These are phyloP conservation scores for Chrosomus eos DNA, from an alignment of 2,797 vertebrate species.

Conservation along the genomic window DNA sequence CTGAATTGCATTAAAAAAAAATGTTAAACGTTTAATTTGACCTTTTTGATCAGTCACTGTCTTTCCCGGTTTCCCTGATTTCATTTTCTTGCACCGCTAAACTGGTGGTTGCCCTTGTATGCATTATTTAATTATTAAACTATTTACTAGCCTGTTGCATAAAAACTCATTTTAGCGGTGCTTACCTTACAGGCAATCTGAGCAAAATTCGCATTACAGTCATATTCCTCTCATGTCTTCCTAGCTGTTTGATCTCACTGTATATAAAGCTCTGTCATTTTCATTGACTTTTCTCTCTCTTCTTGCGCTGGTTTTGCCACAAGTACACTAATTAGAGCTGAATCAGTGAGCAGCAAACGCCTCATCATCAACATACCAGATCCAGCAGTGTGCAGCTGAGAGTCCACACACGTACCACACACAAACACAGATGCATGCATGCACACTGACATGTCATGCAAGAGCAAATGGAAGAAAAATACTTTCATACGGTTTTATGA, in stretches of 20 bases:
- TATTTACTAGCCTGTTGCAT: neutral
- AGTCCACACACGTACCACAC: neutral
- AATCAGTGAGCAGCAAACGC: slow-evolving; percentile 50
- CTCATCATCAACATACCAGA: slow-evolving; percentile 73
- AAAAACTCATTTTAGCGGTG: neutral
- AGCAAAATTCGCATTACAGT: neutral
- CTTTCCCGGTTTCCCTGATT: neutral
- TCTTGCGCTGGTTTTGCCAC: slow-evolving; percentile 8
- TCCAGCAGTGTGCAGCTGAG: slow-evolving; percentile 60
- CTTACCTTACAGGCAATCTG: slow-evolving; percentile 9
- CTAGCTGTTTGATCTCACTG: neutral
- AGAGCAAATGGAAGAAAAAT: neutral
- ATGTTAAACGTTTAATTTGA: neutral
- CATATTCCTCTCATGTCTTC: neutral
- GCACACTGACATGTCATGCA: neutral
- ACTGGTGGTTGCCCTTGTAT: neutral
- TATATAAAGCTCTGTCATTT: slow-evolving; percentile 18
- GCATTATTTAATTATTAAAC: neutral
- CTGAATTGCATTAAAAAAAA: neutral
- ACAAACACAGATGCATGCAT: neutral
- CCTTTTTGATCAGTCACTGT: neutral
- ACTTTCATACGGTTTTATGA: neutral
- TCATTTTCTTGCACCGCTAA: neutral
- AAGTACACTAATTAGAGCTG: slow-evolving; percentile 50
- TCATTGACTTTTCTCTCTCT: slow-evolving; percentile 13